Evolutionary conservation across 2,888 invertebrate genomes (phyloP), one percentile per base, ranked within the genome.

Genomic region (Sesia bembeciformis): DNA sequence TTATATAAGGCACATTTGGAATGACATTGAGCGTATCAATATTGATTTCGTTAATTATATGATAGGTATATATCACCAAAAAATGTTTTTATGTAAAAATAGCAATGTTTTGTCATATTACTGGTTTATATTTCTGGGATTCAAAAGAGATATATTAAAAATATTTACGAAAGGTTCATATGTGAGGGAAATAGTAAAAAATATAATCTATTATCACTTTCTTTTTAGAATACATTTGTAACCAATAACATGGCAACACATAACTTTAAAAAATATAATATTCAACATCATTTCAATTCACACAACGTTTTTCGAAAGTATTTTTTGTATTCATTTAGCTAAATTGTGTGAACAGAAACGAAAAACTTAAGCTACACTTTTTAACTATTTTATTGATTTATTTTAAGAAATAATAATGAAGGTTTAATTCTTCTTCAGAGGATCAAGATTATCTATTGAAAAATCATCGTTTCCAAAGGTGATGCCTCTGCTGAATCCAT

Each of bases 391-490:
- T 57, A 59, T 65, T 62, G 58, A 39, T 46, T 40, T 53, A 42
- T 7, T 46, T 43, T 5, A n/a, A 40, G 40, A 38, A 40, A n/a
- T 39, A 7, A n/a, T 39, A 7, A 43, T 5, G 7, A 6, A 7
- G 41, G 56, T 73, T 90, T 81, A 92, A 81, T 92, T 92, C 78
- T 96, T 96, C 82, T 94, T 93, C 70, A 98, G 90, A 58, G 98
- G 98, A 91, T 98, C 98, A 81, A 98, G 92, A 84, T 96, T 97
- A 79, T 97, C 97, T 84, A 98, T 90, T 65, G 96, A 96, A 90
- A 98, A 98, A 90, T 98, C 97, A 81, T 97, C 97, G 76, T 96
- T 95, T 70, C 96, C 96, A 86, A 97, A 95, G 61, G 94, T 92
- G 72, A 96, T 91, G 64, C 96, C 96, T 84, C 95, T 92, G 84